Conservation (phyloP, 2,888 invertebrate genomes). For the Leptinotarsa haldemani region DNA sequence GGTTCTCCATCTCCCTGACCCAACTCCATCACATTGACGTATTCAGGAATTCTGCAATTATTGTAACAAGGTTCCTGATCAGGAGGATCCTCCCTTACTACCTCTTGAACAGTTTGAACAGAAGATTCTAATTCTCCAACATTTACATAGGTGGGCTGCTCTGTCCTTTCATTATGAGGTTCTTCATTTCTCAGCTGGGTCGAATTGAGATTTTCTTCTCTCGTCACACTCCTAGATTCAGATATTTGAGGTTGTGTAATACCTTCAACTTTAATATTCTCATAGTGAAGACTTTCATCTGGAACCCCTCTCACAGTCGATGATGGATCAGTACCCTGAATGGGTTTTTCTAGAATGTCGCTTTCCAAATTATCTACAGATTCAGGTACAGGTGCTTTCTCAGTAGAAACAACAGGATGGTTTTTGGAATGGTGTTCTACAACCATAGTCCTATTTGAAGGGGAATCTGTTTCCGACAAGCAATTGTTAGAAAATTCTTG, state of each 20-base stretch:
- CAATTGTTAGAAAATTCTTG: background rate
- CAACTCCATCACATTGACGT: background rate
- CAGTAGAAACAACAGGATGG: background rate
- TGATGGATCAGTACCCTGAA: background rate
- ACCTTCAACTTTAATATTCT: background rate
- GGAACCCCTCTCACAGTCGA: background rate
- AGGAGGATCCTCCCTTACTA: background rate
- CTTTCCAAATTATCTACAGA: conserved; percentile 2
- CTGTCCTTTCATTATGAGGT: background rate
- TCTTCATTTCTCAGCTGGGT: background rate
- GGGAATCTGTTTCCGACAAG: background rate
- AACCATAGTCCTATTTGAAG: background rate
- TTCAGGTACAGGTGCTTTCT: conserved; percentile 9
- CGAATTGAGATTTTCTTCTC: background rate
- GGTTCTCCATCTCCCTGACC: conserved; percentile 6
- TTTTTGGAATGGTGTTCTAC: background rate
- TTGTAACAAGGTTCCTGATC: background rate
- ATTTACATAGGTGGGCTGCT: background rate
- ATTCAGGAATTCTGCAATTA: background rate
- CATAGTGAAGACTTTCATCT: background rate
- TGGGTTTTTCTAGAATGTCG: background rate
- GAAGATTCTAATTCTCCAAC: background rate
- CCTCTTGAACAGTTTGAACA: background rate
- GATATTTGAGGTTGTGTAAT: background rate
- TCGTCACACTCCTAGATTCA: background rate